Evolutionary conservation across 2,113 vertebrate genomes (phyloP).

Genomic region (Forbesichthys agassizii): DNA sequence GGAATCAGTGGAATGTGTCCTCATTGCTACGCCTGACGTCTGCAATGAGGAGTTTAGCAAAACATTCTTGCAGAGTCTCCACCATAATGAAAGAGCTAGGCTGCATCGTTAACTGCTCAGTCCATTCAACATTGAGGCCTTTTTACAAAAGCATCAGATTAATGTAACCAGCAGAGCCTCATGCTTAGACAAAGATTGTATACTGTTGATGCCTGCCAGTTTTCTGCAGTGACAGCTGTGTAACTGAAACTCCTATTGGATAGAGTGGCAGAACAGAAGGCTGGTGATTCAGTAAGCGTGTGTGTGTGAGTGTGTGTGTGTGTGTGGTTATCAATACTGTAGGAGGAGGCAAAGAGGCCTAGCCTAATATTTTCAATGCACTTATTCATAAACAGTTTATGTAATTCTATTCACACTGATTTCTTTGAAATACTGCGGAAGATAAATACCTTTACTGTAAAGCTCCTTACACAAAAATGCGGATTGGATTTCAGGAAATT

Average conservation of each 20-base stretch:
- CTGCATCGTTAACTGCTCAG: neutral
- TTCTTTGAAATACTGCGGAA: constrained; percentile 14
- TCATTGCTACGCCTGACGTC: constrained; percentile 51
- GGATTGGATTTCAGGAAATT: no score
- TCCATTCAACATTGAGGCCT: neutral
- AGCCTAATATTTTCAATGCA: constrained; percentile 13
- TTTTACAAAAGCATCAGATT: constrained; percentile 15
- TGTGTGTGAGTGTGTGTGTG: constrained; percentile 20
- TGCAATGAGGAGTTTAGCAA: constrained; percentile 45
- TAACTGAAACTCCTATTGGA: constrained; percentile 9
- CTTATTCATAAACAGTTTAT: constrained; percentile 35
- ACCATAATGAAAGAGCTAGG: constrained; percentile 40
- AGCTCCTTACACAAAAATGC: no score
- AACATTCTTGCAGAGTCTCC: constrained; percentile 57
- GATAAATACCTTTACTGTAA: constrained; percentile 49
- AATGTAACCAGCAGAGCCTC: constrained; percentile 14
- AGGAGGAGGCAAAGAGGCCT: constrained; percentile 22
- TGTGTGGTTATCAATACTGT: constrained; percentile 47
- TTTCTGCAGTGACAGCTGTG: constrained; percentile 37
- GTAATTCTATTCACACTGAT: constrained; percentile 35
- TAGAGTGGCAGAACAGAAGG: constrained; percentile 22
- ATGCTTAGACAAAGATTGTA: constrained; percentile 9
- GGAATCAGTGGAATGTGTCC: constrained; percentile 67
- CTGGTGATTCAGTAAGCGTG: constrained; percentile 15
- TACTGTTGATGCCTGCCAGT: neutral